These are phyloP conservation scores for Amblyjoppa fuscipennis DNA, from an alignment of 2,888 invertebrate species.

Conservation along the genomic window DNA sequence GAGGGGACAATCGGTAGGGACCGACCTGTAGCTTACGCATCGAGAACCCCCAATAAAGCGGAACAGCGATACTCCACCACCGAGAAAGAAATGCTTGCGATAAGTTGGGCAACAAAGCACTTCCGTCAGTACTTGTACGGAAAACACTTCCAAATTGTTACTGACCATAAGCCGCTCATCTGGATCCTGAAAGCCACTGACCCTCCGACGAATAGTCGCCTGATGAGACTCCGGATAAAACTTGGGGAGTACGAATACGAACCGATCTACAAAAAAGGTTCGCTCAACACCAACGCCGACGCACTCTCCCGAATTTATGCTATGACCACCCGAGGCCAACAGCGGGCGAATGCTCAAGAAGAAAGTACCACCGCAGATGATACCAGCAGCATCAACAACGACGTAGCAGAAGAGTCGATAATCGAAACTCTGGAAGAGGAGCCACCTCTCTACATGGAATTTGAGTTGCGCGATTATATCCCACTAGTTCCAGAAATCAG, in stretches of 20 bases:
- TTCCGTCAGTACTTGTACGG: conserved; percentile 66
- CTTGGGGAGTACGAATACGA: conserved; percentile 60
- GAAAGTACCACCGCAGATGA: not conserved
- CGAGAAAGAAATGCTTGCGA: conserved; percentile 62
- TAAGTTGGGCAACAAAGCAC: conserved; percentile 54
- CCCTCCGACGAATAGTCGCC: conserved; percentile 30
- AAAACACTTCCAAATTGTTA: conserved; percentile 58
- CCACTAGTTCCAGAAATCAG: conserved; percentile 12
- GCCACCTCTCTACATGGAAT: conserved; percentile 16
- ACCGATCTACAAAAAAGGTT: conserved; percentile 48
- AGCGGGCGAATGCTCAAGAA: not conserved
- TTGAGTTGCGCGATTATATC: conserved; percentile 4
- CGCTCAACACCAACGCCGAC: conserved; percentile 56
- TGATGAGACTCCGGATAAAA: conserved; percentile 58
- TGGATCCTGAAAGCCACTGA: conserved; percentile 57
- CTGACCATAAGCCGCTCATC: conserved; percentile 60
- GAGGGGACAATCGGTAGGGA: conserved; percentile 50
- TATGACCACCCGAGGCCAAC: conserved; percentile 25
- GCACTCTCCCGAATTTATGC: conserved; percentile 41
- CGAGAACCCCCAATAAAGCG: conserved; percentile 16
- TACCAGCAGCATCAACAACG: not conserved
- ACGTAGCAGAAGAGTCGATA: not conserved
- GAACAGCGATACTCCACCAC: conserved; percentile 47
- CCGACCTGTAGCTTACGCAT: conserved; percentile 42
- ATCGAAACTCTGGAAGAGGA: not conserved